Evolutionary conservation across 2,888 invertebrate genomes (phyloP).

Genomic region (Orthosia gracilis): DNA sequence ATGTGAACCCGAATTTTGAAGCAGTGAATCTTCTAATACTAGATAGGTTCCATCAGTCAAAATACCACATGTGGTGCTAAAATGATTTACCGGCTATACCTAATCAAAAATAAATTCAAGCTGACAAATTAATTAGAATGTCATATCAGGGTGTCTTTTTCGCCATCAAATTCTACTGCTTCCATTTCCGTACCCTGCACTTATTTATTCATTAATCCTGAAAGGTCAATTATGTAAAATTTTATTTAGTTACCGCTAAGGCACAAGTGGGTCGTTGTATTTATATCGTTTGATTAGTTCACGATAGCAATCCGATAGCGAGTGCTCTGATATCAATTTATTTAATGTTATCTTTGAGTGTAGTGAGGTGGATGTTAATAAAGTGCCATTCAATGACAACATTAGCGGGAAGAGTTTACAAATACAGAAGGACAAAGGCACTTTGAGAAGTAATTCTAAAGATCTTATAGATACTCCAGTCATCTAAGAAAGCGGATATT

Average conservation of each 20-base stretch:
- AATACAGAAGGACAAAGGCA: not conserved
- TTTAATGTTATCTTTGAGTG: conserved; percentile 65
- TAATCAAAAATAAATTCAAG: not conserved
- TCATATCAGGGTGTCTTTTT: not conserved
- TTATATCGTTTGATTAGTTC: conserved; percentile 67
- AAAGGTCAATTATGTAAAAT: conserved; percentile 21
- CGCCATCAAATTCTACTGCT: not conserved
- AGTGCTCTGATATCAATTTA: conserved; percentile 64
- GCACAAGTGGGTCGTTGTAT: conserved; percentile 66
- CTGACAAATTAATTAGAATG: not conserved
- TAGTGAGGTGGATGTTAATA: conserved; percentile 59
- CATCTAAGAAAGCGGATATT: not conserved
- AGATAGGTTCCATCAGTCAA: not conserved
- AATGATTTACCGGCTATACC: no score
- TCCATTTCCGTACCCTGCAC: not conserved
- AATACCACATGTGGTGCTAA: not conserved
- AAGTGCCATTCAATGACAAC: conserved; percentile 54
- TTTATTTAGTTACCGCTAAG: conserved; percentile 50
- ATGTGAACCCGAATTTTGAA: not conserved
- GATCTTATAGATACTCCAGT: not conserved
- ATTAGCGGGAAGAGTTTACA: conserved; percentile 12
- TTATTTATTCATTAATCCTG: not conserved
- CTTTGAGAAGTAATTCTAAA: not conserved
- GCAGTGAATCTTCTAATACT: not conserved
- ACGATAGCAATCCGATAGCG: conserved; percentile 65